phyloP scores from a whole-genome alignment of 2,797 vertebrate genomes.

The Vipera latastei region DNA sequence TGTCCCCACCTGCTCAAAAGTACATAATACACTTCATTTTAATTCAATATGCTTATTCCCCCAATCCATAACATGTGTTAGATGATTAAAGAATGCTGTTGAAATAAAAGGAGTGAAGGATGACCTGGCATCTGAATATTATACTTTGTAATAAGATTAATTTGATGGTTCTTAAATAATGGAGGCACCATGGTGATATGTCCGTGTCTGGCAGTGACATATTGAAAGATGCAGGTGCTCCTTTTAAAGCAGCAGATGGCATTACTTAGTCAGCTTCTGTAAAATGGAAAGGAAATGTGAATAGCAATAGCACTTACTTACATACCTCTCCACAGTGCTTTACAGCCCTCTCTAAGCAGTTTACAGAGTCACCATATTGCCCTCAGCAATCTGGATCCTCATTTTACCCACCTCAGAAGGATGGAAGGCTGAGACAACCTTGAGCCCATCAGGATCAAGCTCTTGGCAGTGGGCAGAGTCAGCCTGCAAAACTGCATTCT shows the following conservation, averaged over 20 bases:
- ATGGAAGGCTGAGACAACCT: too few relatives aligned
- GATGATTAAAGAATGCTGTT: slow-evolving; percentile 10
- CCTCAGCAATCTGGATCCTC: too few relatives aligned
- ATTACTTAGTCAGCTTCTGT: neutral
- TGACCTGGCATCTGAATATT: slow-evolving; percentile 5
- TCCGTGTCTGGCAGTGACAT: neutral
- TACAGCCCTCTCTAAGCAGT: too few relatives aligned
- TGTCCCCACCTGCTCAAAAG: neutral
- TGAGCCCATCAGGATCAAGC: too few relatives aligned
- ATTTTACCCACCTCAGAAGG: too few relatives aligned
- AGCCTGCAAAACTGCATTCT: too few relatives aligned
- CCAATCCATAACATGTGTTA: neutral
- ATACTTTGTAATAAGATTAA: slow-evolving; percentile 25
- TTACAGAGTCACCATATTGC: too few relatives aligned
- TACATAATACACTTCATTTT: neutral
- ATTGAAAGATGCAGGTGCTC: neutral
- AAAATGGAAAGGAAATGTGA: neutral
- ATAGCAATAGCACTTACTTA: neutral
- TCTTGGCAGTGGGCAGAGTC: too few relatives aligned
- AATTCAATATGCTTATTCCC: neutral
- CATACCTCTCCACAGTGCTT: too few relatives aligned
- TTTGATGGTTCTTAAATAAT: slow-evolving; percentile 1
- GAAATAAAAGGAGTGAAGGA: slow-evolving; percentile 9
- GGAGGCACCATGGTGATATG: neutral
- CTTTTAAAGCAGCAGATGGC: neutral